phyloP scores from a whole-genome alignment of 1,140 invertebrate species.

The Nasonia vitripennis region DNA sequence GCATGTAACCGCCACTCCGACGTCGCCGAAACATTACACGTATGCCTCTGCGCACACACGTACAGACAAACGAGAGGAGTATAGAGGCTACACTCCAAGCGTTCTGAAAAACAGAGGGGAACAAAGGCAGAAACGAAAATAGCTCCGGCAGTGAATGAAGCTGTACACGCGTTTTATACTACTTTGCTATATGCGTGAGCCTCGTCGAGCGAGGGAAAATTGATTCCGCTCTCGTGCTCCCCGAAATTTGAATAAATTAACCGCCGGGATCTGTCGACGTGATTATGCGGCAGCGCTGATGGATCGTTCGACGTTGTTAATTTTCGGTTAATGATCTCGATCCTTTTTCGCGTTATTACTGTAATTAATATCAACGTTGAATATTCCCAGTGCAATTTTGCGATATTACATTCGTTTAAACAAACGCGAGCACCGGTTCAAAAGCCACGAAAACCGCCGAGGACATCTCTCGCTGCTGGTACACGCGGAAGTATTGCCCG shows the following conservation, averaged over 20 bases:
- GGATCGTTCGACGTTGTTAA: not conserved
- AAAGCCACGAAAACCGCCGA: not conserved
- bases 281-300: not conserved
- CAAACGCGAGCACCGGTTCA: not conserved
- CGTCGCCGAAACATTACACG: too few relatives aligned
- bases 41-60: too few relatives aligned
- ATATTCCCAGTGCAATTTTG: too few relatives aligned
- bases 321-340: not conserved
- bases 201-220: not conserved
- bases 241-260: too few relatives aligned
- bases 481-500: constrained; percentile 13
- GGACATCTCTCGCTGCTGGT: not conserved
- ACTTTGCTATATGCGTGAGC: not conserved
- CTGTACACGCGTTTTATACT: not conserved
- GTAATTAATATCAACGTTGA: too few relatives aligned
- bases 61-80: too few relatives aligned
- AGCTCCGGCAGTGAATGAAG: not conserved
- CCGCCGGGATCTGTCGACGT: not conserved
- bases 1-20: not conserved
- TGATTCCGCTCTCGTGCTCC: too few relatives aligned
- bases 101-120: too few relatives aligned
- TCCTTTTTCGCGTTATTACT: not conserved
- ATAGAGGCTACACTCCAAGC: too few relatives aligned
- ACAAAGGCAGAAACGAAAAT: not conserved
- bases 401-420: not conserved